Evolutionary conservation across 2,797 vertebrate species (phyloP).

Genomic region (Enoplosus armatus): DNA sequence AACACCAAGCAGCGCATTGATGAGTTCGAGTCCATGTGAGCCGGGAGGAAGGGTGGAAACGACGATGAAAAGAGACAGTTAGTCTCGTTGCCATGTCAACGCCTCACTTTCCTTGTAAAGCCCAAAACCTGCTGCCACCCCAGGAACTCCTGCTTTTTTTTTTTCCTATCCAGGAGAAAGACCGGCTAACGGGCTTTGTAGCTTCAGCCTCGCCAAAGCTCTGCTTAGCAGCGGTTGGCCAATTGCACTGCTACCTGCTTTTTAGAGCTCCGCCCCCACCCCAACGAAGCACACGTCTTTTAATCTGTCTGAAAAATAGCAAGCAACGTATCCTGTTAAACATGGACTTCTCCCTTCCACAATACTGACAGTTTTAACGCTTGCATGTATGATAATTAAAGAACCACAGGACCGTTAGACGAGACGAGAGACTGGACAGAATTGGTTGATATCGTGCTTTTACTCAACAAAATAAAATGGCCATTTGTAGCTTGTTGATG

Average conservation of each 20-base stretch:
- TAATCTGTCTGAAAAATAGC: slow-evolving; percentile 46
- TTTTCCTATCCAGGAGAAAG: slow-evolving; percentile 83
- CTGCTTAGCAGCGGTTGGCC: slow-evolving; percentile 73
- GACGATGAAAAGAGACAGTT: slow-evolving; percentile 1
- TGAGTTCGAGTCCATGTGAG: slow-evolving; percentile 99
- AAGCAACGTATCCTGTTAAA: slow-evolving; percentile 42
- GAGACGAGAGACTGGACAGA: slow-evolving; percentile 29
- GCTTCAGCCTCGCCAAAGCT: slow-evolving; percentile 94
- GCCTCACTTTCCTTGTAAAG: slow-evolving; percentile 56
- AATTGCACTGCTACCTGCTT: slow-evolving; percentile 67
- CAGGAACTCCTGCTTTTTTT: slow-evolving; percentile 37
- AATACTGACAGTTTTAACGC: slow-evolving; percentile 50
- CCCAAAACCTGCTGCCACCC: slow-evolving; percentile 57
- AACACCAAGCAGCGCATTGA: slow-evolving; percentile 99
- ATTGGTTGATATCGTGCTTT: slow-evolving; percentile 53
- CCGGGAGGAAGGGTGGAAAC: slow-evolving; percentile 24
- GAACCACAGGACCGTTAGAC: slow-evolving; percentile 9
- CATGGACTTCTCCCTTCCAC: slow-evolving; percentile 26
- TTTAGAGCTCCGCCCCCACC: slow-evolving; percentile 55
- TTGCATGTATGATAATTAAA: slow-evolving; percentile 57
- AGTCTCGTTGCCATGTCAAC: slow-evolving; percentile 66
- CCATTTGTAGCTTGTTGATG: slow-evolving; percentile 75
- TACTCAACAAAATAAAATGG: slow-evolving; percentile 54
- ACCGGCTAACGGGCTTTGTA: slow-evolving; percentile 85
- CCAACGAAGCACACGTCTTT: slow-evolving; percentile 59